phyloP scores from a whole-genome alignment of 2,113 vertebrate species.

The Vireo altiloquus region DNA sequence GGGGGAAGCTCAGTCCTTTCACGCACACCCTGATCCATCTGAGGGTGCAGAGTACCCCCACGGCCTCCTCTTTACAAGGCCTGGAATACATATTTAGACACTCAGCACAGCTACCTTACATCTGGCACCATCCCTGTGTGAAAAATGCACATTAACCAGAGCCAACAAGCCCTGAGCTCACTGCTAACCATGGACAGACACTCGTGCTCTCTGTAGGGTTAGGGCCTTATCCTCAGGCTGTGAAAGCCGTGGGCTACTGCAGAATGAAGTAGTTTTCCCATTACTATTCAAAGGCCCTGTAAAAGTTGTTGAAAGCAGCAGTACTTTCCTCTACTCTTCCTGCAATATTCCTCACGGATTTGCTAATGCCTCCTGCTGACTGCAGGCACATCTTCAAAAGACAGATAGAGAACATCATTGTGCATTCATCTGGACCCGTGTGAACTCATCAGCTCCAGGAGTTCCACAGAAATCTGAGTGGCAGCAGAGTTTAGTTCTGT shows the following conservation, averaged over 20 bases:
- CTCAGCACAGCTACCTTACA: not conserved
- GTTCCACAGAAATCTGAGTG: not conserved
- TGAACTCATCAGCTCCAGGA: not conserved
- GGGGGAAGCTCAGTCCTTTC: not conserved
- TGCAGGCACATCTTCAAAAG: not conserved
- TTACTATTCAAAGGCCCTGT: not conserved
- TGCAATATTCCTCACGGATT: not conserved
- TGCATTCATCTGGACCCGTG: not conserved
- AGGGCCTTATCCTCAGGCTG: not conserved
- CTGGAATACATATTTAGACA: not conserved
- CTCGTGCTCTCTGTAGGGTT: accelerated
- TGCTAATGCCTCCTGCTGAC: not conserved
- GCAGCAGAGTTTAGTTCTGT: not conserved
- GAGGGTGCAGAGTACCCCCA: not conserved
- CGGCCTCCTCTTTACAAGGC: not conserved
- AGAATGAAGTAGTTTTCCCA: not conserved
- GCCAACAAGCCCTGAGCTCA: not conserved
- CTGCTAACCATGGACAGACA: not conserved
- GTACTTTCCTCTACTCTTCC: not conserved
- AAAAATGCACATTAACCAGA: not conserved
- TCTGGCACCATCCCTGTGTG: not conserved
- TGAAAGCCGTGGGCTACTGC: not conserved
- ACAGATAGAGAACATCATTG: not conserved
- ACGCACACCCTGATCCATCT: accelerated
- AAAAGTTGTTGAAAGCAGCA: not conserved